phyloP scores from a whole-genome alignment of 2,113 vertebrate genomes.

The Pyrgilauda ruficollis region DNA sequence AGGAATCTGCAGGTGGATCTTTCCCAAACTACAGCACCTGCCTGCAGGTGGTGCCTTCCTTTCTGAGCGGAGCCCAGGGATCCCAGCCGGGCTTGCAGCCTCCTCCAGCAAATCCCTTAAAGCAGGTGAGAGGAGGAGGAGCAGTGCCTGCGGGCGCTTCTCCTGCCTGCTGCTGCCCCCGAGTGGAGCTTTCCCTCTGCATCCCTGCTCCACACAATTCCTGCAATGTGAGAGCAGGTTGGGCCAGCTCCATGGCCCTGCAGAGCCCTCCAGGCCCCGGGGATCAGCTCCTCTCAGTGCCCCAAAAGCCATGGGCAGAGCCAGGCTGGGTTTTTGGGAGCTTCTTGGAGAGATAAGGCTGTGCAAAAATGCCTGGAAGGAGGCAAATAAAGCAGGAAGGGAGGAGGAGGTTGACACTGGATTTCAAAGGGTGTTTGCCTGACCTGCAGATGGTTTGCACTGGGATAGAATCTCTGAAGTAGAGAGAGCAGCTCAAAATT shows the following conservation, averaged over 20 bases:
- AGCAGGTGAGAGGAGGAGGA: slow-evolving; percentile 70
- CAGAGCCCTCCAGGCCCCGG: neutral
- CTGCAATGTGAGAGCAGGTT: fast-evolving
- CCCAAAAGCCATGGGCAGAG: neutral
- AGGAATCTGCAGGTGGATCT: slow-evolving; percentile 67
- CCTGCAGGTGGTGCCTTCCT: slow-evolving; percentile 79
- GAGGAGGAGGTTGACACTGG: neutral
- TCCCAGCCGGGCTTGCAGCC: slow-evolving; percentile 60
- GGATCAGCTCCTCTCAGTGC: neutral
- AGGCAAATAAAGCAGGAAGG: neutral
- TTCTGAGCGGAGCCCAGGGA: slow-evolving; percentile 75
- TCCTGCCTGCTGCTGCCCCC: slow-evolving; percentile 56
- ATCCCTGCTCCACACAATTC: neutral
- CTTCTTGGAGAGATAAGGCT: neutral
- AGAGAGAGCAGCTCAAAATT: neutral
- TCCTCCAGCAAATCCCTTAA: slow-evolving; percentile 43
- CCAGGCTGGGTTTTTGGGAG: neutral
- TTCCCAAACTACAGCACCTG: slow-evolving; percentile 77
- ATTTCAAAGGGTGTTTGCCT: neutral
- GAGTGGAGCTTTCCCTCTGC: slow-evolving; percentile 1
- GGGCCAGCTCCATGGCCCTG: neutral
- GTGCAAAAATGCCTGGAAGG: neutral
- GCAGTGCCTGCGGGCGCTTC: neutral
- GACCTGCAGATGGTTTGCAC: neutral
- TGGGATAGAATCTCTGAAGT: neutral